phyloP scores from a whole-genome alignment of 23 tunicate genomes.

The Diplosoma virens region DNA sequence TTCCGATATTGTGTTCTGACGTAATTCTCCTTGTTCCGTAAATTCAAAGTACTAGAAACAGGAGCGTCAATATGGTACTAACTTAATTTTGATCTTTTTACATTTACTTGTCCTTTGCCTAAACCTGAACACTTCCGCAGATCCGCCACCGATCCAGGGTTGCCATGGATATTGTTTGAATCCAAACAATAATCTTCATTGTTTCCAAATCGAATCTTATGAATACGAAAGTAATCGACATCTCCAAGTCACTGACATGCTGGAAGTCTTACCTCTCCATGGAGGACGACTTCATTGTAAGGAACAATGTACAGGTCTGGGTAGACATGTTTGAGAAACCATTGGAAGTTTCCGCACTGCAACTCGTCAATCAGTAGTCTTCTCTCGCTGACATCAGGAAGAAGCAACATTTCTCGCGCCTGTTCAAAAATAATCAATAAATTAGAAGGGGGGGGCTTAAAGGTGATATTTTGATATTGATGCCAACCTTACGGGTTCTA shows the following conservation, averaged over 20 bases:
- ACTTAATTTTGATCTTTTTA: background rate
- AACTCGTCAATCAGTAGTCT: slow-evolving; percentile 14
- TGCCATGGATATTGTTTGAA: slow-evolving; percentile 66
- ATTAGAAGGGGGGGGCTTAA: no score
- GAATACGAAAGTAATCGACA: no score
- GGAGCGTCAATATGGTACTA: background rate
- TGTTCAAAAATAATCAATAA: background rate
- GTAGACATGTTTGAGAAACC: slow-evolving; percentile 53
- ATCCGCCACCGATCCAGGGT: slow-evolving; percentile 59
- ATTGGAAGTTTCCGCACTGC: slow-evolving; percentile 71
- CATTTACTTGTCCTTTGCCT: slow-evolving; percentile 57
- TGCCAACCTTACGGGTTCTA: slow-evolving; percentile 55
- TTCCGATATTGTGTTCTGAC: slow-evolving; percentile 68
- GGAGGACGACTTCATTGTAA: slow-evolving; percentile 50
- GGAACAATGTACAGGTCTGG: slow-evolving; percentile 73
- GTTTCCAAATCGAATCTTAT: slow-evolving; percentile 39
- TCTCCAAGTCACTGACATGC: no score
- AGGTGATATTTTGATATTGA: background rate
- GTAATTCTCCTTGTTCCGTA: slow-evolving; percentile 65
- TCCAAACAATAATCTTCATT: slow-evolving; percentile 47
- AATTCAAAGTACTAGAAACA: slow-evolving; percentile 51
- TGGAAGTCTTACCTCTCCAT: slow-evolving; percentile 41
- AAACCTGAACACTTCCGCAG: slow-evolving; percentile 24
- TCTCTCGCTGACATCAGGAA: slow-evolving; percentile 56
- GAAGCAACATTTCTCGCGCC: slow-evolving; percentile 28